Evolutionary conservation across 1,140 invertebrate genomes (phyloP).

Genomic region (Melitaea cinxia): DNA sequence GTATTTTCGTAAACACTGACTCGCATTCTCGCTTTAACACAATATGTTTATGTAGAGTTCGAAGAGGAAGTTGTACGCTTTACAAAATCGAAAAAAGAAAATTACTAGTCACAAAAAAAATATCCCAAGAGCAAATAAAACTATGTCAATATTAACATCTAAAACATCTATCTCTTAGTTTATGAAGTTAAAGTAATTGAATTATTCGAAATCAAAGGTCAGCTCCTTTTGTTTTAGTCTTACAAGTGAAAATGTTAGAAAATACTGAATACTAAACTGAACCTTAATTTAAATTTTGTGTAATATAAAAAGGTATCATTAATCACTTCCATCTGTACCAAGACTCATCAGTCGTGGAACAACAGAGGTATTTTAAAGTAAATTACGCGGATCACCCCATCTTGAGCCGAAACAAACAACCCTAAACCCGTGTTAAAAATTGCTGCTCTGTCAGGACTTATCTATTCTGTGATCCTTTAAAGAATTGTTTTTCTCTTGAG

Average conservation of each 20-base stretch:
- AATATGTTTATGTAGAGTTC: too few relatives aligned
- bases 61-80: too few relatives aligned
- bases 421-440: slow-evolving; percentile 40
- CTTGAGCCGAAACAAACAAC: slow-evolving; percentile 32
- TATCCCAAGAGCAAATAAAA: too few relatives aligned
- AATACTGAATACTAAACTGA: neutral
- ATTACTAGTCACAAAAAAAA: too few relatives aligned
- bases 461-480: slow-evolving; percentile 40
- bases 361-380: slow-evolving; percentile 17
- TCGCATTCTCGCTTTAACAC: too few relatives aligned
- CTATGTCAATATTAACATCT: too few relatives aligned
- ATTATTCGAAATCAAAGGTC: too few relatives aligned
- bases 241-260: neutral
- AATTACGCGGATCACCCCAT: slow-evolving; percentile 24
- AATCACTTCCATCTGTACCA: slow-evolving; percentile 5
- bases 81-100: too few relatives aligned
- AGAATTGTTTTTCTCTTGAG: slow-evolving; percentile 29
- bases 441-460: slow-evolving; percentile 38
- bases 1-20: too few relatives aligned
- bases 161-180: too few relatives aligned
- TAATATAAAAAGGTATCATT: slow-evolving; percentile 1
- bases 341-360: slow-evolving; percentile 11
- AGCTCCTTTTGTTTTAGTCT: neutral
- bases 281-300: neutral
- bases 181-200: too few relatives aligned